These are phyloP conservation scores for Dipodomys stephensi DNA, from an alignment of 2,113 vertebrate genomes.

Conservation along the genomic window DNA sequence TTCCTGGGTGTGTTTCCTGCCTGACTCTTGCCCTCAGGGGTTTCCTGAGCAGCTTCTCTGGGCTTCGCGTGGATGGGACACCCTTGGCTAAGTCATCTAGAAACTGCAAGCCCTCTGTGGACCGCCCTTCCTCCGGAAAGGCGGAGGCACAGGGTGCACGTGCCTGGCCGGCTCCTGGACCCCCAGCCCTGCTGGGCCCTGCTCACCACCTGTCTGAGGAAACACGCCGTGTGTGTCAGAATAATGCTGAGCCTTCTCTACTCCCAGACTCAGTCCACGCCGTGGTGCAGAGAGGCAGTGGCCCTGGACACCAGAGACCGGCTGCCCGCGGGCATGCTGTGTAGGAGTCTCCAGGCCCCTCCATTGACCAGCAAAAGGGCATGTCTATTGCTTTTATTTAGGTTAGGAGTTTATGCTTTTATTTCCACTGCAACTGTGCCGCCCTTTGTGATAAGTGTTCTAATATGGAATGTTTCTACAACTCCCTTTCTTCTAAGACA, in stretches of 20 bases:
- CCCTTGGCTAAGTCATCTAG: background rate
- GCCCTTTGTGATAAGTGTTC: background rate
- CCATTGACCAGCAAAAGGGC: background rate
- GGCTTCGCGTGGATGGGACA: background rate
- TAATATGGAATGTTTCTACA: no score
- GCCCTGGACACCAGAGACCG: background rate
- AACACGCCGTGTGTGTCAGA: fast-evolving
- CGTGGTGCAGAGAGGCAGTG: fast-evolving
- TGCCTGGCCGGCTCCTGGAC: no score
- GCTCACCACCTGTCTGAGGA: background rate
- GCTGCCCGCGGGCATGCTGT: background rate
- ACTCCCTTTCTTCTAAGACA: background rate
- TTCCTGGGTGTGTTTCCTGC: background rate
- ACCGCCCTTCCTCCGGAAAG: no score
- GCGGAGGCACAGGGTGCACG: no score
- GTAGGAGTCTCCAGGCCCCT: background rate
- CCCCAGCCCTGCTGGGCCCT: no score
- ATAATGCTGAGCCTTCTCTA: background rate
- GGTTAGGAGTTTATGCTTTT: background rate
- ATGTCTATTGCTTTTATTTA: background rate
- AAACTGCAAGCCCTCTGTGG: no score
- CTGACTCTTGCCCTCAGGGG: background rate
- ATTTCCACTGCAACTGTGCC: background rate
- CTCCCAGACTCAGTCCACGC: background rate
- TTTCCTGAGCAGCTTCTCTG: no score